These are phyloP conservation scores for Neotragus moschatus DNA, from an alignment of 2,113 vertebrate species.

Conservation along the genomic window DNA sequence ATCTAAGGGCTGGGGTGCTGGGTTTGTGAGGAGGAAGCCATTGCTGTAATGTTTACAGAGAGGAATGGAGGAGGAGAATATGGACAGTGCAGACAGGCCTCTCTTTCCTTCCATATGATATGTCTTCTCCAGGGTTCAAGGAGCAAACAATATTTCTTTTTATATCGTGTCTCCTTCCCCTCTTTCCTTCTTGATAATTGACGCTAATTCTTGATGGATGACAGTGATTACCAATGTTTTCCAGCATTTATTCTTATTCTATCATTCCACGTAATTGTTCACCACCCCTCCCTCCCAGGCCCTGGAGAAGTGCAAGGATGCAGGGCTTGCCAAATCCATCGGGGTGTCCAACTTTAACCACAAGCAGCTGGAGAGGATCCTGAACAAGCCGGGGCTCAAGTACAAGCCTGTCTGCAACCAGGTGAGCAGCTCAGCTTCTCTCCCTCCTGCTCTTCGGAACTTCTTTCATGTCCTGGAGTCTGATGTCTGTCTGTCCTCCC, in stretches of 20 bases:
- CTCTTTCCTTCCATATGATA: fast-evolving
- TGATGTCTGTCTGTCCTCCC: background rate
- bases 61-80: background rate
- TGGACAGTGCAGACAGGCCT: fast-evolving
- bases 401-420: constrained; percentile 85
- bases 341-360: constrained; percentile 86
- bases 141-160: background rate
- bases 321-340: constrained; percentile 81
- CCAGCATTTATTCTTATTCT: background rate
- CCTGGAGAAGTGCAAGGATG: constrained; percentile 84
- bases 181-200: background rate
- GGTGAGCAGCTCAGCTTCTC: constrained; percentile 55
- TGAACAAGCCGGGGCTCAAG: constrained; percentile 86
- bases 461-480: background rate
- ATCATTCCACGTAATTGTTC: background rate
- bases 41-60: background rate
- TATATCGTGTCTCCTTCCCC: fast-evolving
- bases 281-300: constrained; percentile 72
- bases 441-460: background rate
- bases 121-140: background rate
- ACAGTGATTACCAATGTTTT: fast-evolving
- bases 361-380: constrained; percentile 78
- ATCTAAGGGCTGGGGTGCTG: background rate
- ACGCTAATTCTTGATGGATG: background rate
- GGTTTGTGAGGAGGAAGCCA: fast-evolving